Conservation (phyloP, 2,113 vertebrate species). For the Ptyas mucosa region DNA sequence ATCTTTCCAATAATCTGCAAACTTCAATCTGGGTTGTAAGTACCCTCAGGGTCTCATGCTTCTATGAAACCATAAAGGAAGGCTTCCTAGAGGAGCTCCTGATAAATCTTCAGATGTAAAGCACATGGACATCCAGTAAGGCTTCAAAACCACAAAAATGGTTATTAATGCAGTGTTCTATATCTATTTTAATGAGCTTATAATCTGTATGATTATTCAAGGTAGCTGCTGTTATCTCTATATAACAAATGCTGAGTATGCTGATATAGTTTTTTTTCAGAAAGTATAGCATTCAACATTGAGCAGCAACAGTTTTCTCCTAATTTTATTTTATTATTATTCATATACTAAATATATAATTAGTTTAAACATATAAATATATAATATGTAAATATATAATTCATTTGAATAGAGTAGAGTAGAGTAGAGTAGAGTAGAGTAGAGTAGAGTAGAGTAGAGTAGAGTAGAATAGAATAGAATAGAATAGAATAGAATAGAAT, state of each 20-base stretch:
- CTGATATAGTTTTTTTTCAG: neutral
- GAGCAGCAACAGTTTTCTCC: neutral
- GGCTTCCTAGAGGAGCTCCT: neutral
- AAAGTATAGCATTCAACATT: neutral
- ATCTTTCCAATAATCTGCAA: neutral
- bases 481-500: no score
- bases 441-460: no score
- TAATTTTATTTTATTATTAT: neutral
- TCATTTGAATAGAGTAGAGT: no score
- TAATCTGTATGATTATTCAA: neutral
- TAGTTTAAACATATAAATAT: neutral
- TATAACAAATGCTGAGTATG: neutral
- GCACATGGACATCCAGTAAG: neutral
- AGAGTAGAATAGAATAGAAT: no score
- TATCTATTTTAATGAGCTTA: neutral
- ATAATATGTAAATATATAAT: neutral
- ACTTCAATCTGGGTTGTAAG: neutral
- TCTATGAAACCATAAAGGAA: neutral
- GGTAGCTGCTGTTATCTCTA: neutral
- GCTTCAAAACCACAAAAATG: neutral
- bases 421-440: no score
- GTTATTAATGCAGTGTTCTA: neutral
- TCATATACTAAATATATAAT: neutral
- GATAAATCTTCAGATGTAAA: neutral
- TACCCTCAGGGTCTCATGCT: neutral